Conservation (phyloP, 2,888 invertebrate genomes). For the Tetragonula carbonaria region DNA sequence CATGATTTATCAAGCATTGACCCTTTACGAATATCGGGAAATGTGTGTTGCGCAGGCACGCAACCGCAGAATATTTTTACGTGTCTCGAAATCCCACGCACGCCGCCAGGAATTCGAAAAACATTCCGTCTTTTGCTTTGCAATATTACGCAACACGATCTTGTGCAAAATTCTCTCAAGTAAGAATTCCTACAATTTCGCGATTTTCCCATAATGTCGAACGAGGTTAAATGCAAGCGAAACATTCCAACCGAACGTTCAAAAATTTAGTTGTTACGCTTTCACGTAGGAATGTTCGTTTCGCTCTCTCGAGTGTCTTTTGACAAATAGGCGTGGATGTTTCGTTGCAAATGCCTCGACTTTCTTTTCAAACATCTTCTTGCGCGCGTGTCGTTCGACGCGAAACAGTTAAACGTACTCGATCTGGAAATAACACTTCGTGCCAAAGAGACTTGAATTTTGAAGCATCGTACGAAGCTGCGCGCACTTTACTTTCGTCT, state of each 20-base stretch:
- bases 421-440: no score
- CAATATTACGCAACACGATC: conserved; percentile 4
- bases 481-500: no score
- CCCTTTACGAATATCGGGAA: conserved; percentile 30
- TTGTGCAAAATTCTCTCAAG: not conserved
- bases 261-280: not conserved
- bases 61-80: conserved; percentile 25
- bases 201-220: not conserved
- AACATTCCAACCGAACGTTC: not conserved
- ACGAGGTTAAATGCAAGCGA: not conserved
- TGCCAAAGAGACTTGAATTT: no score
- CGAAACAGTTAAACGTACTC: no score
- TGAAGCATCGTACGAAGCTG: no score
- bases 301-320: not conserved
- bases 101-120: conserved; percentile 17
- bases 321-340: not conserved
- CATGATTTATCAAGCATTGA: conserved; percentile 40
- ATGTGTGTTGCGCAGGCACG: conserved; percentile 18
- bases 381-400: no score
- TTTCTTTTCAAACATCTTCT: not conserved
- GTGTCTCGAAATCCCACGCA: conserved; percentile 5
- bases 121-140: not conserved
- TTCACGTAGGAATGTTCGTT: not conserved
- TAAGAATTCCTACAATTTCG: not conserved
- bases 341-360: not conserved